These are phyloP conservation scores for Porites evermanni DNA, from an alignment of 92 coral and sea anemone genomes.

Conservation along the genomic window DNA sequence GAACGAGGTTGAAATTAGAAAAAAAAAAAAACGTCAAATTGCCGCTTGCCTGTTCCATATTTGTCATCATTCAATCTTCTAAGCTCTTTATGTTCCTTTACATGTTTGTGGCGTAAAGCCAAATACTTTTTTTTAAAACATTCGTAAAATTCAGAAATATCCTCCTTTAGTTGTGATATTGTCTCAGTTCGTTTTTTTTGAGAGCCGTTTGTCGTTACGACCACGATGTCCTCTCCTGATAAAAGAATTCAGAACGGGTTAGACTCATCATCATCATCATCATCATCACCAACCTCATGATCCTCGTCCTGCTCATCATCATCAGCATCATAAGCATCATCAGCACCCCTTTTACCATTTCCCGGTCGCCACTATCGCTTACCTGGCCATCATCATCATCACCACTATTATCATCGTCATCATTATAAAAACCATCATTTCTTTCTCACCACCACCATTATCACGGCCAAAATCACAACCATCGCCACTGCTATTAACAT, in stretches of 20 bases:
- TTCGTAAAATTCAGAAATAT: conserved; percentile 60
- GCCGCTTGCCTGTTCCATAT: neutral
- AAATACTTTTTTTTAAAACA: conserved; percentile 58
- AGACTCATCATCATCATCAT: too few species aligned
- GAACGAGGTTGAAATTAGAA: neutral
- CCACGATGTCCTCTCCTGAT: conserved; percentile 14
- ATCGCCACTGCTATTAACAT: too few species aligned
- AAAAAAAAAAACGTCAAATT: neutral
- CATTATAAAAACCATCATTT: too few species aligned
- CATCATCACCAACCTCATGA: neutral
- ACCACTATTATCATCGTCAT: too few species aligned
- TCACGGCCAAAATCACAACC: too few species aligned
- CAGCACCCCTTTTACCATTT: too few species aligned
- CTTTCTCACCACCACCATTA: too few species aligned
- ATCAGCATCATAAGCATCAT: neutral
- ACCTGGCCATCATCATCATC: too few species aligned
- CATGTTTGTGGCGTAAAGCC: conserved; percentile 61
- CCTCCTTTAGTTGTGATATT: conserved; percentile 41
- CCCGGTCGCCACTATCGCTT: too few species aligned
- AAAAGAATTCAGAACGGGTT: neutral
- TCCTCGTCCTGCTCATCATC: neutral
- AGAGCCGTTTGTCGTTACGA: conserved; percentile 2
- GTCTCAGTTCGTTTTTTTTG: conserved; percentile 32
- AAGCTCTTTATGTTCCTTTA: conserved; percentile 52
- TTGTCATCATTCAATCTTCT: conserved; percentile 28